Conservation (phyloP, 2,113 vertebrate genomes). For the Paradisaea rubra region DNA sequence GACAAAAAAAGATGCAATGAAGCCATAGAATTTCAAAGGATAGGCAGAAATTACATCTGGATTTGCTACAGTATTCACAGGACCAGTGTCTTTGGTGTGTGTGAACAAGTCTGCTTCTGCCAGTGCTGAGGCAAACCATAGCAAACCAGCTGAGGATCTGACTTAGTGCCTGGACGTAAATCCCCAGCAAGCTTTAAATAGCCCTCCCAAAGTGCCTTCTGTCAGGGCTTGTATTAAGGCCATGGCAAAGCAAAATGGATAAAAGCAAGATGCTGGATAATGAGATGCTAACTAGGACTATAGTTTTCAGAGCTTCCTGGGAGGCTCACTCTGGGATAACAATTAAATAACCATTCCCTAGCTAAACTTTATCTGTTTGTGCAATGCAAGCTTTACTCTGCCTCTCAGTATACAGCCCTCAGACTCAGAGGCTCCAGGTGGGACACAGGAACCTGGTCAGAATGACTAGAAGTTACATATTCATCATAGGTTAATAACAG, state of each 20-base stretch:
- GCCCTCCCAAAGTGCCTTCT: not conserved
- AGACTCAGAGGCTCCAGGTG: not conserved
- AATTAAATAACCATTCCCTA: not conserved
- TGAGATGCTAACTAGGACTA: not conserved
- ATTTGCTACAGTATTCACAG: not conserved
- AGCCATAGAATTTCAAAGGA: not conserved
- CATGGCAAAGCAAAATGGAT: not conserved
- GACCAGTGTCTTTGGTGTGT: not conserved
- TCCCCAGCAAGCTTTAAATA: not conserved
- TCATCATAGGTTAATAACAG: not conserved
- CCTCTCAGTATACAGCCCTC: not conserved
- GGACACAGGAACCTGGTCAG: not conserved
- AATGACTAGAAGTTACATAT: not conserved
- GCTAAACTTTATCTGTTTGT: not conserved
- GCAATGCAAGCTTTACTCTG: not conserved
- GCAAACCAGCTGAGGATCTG: not conserved
- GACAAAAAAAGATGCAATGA: not conserved
- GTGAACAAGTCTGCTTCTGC: not conserved
- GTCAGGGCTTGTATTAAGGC: not conserved
- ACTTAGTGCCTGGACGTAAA: not conserved
- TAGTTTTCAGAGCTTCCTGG: not conserved
- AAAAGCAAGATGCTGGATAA: not conserved
- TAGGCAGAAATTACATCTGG: not conserved
- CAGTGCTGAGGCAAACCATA: not conserved
- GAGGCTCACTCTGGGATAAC: not conserved